phyloP scores from a whole-genome alignment of 2,888 invertebrate genomes.

The Microctonus brassicae region DNA sequence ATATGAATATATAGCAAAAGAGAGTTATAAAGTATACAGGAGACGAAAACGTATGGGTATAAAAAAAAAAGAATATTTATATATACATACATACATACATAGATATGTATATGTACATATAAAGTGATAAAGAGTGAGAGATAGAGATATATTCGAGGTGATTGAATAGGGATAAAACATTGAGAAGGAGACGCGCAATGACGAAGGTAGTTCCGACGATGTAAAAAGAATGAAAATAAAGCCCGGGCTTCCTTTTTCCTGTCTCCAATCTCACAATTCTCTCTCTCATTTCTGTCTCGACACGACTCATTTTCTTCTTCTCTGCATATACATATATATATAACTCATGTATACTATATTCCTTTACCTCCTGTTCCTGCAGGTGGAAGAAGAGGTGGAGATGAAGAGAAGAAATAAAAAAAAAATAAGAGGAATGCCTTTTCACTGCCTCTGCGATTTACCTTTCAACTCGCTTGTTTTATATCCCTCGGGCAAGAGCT shows the following conservation, averaged over 20 bases:
- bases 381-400: conserved; percentile 30
- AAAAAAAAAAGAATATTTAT: conserved; percentile 17
- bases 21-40: neutral
- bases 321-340: conserved; percentile 44
- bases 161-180: conserved; percentile 26
- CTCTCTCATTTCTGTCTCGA: conserved; percentile 22
- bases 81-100: too few species aligned
- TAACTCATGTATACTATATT: too few species aligned
- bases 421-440: conserved; percentile 56
- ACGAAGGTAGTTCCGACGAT: conserved; percentile 28
- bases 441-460: conserved; percentile 61
- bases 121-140: conserved; percentile 23
- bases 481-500: conserved; percentile 48
- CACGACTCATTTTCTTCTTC: conserved; percentile 9
- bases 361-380: too few species aligned
- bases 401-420: conserved; percentile 26
- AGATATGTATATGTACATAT: too few species aligned
- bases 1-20: conserved; percentile 14
- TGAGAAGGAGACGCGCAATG: conserved; percentile 19
- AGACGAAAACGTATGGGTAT: conserved; percentile 20
- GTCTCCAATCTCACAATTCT: conserved; percentile 52
- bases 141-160: neutral
- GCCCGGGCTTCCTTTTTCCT: conserved; percentile 56
- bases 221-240: conserved; percentile 52
- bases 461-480: conserved; percentile 64